Base-by-base conservation (phyloP, 1,140 invertebrate genomes). In the Lepidurus apus region DNA sequence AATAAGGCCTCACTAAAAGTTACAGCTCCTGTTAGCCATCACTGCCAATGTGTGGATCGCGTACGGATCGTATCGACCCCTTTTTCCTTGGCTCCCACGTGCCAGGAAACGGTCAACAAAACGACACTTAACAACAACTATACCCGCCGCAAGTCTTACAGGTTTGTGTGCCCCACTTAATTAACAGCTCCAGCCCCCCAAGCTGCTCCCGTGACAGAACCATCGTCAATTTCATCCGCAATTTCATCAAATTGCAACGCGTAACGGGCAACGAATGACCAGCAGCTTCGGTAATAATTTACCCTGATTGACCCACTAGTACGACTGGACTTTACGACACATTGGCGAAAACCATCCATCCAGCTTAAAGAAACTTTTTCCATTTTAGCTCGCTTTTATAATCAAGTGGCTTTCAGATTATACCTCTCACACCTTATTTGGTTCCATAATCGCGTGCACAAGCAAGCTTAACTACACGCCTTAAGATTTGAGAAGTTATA, bases 71-170 rank as follows among this genome's bases (percentile, higher is more conserved):
- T 65, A 65, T 65, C 53, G 53, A 65, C 53, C 53, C 53, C 21
- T 65, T 65, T 13, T 65, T 21, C 53, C 53, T 21, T 13, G 13
- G 6, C 53, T 13, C 13, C 17, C 21, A 65, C 53, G 53, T 65
- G 53, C 53, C 53, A 65, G 53, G 21, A 21, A 21, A 21, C 53
- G 53, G 53, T 65, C 53, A 65, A 65, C 53, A 13, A 7, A 7
- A 21, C 4, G 21, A 65, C 21, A 34, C 53, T 65, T 65, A 65
- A 65, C 17, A 65, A 65, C 21, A 65, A 65, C 53, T 65, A 65
- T 21, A 65, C 53, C 53, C 17, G 53, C 53, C 53, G 53, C 53
- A 65, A 65, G 53, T n/a, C 53, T 65, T 65, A 65, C 53, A 21
- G 53, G 53, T 9, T 17, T 65, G 17, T 13, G 9, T 65, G 17